Percentiles rank a stretch among this genome's conserved stretches.
Evolutionary conservation across 1,140 invertebrate species (phyloP).

Genomic region (Drosophila nigrodunni): DNA sequence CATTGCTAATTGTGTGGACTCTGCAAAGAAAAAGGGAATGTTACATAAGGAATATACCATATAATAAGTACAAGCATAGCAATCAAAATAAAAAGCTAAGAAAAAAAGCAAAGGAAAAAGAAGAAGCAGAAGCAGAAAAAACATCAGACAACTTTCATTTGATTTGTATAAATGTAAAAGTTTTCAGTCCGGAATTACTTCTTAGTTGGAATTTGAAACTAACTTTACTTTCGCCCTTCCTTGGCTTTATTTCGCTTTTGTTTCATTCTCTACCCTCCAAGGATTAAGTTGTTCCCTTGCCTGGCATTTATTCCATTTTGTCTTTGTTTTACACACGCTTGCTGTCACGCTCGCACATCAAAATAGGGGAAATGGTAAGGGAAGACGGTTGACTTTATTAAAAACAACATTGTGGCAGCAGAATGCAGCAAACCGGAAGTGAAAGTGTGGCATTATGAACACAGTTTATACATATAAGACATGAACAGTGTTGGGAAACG

Average conservation of each 20-base stretch:
- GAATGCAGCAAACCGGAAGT: conserved; percentile 52
- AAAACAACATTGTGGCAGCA: conserved; percentile 67
- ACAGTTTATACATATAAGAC: conserved; percentile 21
- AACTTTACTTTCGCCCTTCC: conserved; percentile 33
- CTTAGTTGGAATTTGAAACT: conserved; percentile 74
- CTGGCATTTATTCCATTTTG: conserved; percentile 67
- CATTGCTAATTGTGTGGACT: conserved; percentile 66
- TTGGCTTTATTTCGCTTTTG: not conserved
- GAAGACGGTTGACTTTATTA: conserved; percentile 35
- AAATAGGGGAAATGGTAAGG: not conserved
- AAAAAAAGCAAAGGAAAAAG: conserved; percentile 17
- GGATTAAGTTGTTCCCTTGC: conserved; percentile 70
- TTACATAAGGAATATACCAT: not conserved
- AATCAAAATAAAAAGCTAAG: conserved; percentile 2
- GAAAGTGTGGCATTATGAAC: conserved; percentile 40
- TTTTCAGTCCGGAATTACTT: conserved; percentile 59
- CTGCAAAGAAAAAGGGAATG: conserved; percentile 34
- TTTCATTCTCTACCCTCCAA: conserved; percentile 34
- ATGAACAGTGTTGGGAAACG: conserved; percentile 14
- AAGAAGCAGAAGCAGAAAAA: not conserved
- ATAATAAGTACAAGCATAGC: not conserved
- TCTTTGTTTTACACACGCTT: conserved; percentile 34
- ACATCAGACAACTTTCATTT: conserved; percentile 40
- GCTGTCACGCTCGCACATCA: not conserved
- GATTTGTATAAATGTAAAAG: conserved; percentile 61